Conservation (phyloP, 2,113 vertebrate species). For the Cryptotis parvus region DNA sequence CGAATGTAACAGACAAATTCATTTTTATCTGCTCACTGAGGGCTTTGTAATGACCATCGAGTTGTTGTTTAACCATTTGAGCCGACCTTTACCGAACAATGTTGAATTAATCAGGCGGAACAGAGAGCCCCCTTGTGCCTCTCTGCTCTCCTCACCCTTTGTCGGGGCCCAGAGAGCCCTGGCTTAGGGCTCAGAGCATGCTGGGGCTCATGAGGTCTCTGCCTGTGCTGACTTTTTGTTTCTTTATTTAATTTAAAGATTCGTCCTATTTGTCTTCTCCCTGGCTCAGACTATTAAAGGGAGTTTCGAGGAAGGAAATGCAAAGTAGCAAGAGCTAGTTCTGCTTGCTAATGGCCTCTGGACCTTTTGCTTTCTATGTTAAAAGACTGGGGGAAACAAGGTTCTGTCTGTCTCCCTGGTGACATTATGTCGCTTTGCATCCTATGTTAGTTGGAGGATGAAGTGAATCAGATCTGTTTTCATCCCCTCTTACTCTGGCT, state of each 20-base stretch:
- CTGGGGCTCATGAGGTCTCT: background rate
- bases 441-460: conserved; percentile 39
- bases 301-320: conserved; percentile 72
- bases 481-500: conserved; percentile 21
- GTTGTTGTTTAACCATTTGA: conserved; percentile 45
- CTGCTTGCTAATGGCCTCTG: background rate
- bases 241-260: conserved; percentile 41
- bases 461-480: conserved; percentile 47
- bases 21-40: conserved; percentile 60
- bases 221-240: background rate
- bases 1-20: conserved; percentile 54
- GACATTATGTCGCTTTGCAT: conserved; percentile 56
- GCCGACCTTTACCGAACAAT: conserved; percentile 52
- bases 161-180: background rate
- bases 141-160: background rate
- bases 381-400: conserved; percentile 51
- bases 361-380: conserved; percentile 71
- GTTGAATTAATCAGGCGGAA: conserved; percentile 67
- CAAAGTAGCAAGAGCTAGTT: conserved; percentile 62
- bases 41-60: conserved; percentile 42
- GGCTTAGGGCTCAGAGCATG: background rate
- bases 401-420: conserved; percentile 37
- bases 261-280: conserved; percentile 33
- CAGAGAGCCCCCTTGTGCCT: background rate
- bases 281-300: conserved; percentile 50